Percentiles rank a stretch among this genome's conserved stretches.
phyloP scores from a whole-genome alignment of 2,113 vertebrate species.

The Alethe diademata region DNA sequence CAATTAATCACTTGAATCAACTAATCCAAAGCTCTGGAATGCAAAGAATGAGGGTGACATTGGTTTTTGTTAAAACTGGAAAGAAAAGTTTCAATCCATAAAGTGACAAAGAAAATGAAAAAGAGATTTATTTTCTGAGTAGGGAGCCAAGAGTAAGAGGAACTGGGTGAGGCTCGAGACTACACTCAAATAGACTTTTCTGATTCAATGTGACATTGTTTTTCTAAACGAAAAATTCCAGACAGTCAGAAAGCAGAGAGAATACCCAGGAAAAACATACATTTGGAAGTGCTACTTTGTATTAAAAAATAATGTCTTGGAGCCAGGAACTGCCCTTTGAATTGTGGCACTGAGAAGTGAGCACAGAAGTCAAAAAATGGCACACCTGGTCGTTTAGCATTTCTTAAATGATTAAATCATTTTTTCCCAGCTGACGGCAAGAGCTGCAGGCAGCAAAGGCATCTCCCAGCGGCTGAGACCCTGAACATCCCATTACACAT shows the following conservation, averaged over 20 bases:
- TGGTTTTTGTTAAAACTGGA: neutral
- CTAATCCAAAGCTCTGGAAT: neutral
- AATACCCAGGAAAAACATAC: slow-evolving; percentile 11
- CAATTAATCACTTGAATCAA: neutral
- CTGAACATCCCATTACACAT: neutral
- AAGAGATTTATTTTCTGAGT: neutral
- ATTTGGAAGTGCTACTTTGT: slow-evolving; percentile 30
- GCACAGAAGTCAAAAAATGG: slow-evolving; percentile 1
- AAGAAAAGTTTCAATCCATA: neutral
- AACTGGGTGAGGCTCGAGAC: neutral
- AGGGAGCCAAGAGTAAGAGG: neutral
- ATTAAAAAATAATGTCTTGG: slow-evolving; percentile 9
- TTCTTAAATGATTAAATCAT: slow-evolving; percentile 36
- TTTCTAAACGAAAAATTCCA: slow-evolving; percentile 43
- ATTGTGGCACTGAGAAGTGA: slow-evolving; percentile 11
- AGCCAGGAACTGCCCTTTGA: slow-evolving; percentile 41
- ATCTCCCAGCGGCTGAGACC: neutral
- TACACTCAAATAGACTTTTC: neutral
- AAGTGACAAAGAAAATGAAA: neutral
- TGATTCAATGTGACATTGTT: slow-evolving; percentile 34
- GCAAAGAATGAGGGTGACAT: neutral
- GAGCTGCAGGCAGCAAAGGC: neutral
- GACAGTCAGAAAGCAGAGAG: slow-evolving; percentile 35
- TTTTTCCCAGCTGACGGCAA: neutral
- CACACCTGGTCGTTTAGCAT: neutral